phyloP scores from a whole-genome alignment of 2,888 invertebrate species.

The Scaptomyza reducta region DNA sequence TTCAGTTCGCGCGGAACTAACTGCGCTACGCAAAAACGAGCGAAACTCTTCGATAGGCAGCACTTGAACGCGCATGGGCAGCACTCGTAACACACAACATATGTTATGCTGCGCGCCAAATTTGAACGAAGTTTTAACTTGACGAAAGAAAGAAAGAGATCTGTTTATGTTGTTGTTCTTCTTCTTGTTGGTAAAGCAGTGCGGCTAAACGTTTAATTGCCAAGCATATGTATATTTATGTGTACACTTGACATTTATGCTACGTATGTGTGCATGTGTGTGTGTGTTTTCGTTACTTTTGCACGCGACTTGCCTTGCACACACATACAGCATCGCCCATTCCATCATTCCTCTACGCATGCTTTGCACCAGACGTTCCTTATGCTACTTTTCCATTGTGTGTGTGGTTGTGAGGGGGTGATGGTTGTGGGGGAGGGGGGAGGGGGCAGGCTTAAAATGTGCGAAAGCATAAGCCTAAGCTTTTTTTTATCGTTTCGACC shows the following conservation, averaged over 20 bases:
- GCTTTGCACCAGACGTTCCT: constrained; percentile 63
- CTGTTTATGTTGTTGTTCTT: not conserved
- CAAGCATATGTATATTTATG: constrained; percentile 10
- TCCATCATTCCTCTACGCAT: too few relatives aligned
- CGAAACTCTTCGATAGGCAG: not conserved
- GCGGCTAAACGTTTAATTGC: constrained; percentile 41
- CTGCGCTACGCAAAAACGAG: not conserved
- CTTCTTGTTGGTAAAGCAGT: constrained; percentile 6
- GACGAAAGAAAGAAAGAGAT: too few relatives aligned
- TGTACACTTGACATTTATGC: constrained; percentile 24
- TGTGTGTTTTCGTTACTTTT: not conserved
- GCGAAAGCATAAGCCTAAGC: constrained; percentile 78
- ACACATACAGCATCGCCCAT: constrained; percentile 1
- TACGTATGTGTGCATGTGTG: not conserved
- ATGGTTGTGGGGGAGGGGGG: constrained; percentile 16
- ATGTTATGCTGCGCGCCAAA: constrained; percentile 18
- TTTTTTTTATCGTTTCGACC: constrained; percentile 74
- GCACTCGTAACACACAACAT: not conserved
- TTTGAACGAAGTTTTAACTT: constrained; percentile 18
- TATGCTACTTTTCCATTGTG: constrained; percentile 32
- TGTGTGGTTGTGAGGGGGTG: constrained; percentile 13
- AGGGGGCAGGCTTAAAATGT: constrained; percentile 68
- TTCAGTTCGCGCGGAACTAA: constrained; percentile 1
- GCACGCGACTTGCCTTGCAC: constrained; percentile 4
- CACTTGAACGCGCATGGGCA: constrained; percentile 1